Evolutionary conservation across 2,888 invertebrate genomes (phyloP), one percentile per base, ranked within the genome.

Genomic region (Drosophila basisetae): DNA sequence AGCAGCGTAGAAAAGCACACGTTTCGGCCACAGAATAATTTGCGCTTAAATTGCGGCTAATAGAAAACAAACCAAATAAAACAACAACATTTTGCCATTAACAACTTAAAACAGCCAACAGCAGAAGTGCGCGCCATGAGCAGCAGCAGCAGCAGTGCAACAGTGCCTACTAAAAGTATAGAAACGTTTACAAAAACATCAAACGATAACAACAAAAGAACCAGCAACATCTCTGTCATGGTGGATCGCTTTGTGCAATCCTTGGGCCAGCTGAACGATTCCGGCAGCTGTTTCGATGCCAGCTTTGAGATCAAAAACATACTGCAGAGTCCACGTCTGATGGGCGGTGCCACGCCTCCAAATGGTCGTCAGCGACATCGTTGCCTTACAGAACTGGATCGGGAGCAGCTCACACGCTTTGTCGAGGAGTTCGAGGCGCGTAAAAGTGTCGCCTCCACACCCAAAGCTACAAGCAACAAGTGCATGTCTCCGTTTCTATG

Each of bases 241-340:
- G 93, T 93, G 13, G 93, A 93, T 65, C 89, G 92, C 59, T 93
- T 93, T 58, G 92, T 92, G 43, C 92, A 92, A 71, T 91, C 92
- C 10, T 84, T 93, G 72, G 91, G 90, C 18, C 91, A 92, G 47
- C 84, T 93, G 10, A 93, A 93, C 71, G 93, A 93, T 75, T 93
- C 93, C 7, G 92, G 91, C 65, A 91, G 91, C 83, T 93, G 91
- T 79, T 93, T 93, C 62, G 93, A 93, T 75, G 91, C 92, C 77
- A 93, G 93, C 76, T 91, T 93, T 66, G 93, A 93, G 85, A 88
- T 93, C 68, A 93, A 93, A 68, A 81, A 90, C 13, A 92, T 93
- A 28, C 82, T 85, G 47, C 88, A 87, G 49, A 91, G 86, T 54
- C 90, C 89, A 16, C 80, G 71, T n/a, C 78, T 68, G 9, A 55